Base-by-base conservation (phyloP, 2,113 vertebrate genomes). In the Pao palembangensis region DNA sequence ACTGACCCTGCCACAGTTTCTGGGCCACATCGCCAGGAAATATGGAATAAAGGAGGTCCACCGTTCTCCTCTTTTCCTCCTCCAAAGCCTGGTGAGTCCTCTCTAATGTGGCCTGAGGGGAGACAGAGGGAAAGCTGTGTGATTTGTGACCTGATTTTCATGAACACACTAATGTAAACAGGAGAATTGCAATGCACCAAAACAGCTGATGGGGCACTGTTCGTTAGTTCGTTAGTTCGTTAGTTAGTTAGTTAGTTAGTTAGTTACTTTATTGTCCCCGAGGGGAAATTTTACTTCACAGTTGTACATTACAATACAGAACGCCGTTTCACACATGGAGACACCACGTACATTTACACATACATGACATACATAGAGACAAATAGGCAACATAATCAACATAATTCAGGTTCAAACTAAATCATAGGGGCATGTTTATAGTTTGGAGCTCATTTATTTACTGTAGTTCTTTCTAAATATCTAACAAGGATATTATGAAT, bases 1-100 rank as follows among this genome's bases (percentile, higher is more conserved):
- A 91, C 71, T 96, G 91, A 8, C 94, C 95, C 86, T 98, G 96
- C 97, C 97, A 99, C 77, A 99, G 17, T 23, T 94, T 94, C 89
- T 98, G 97, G 7, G 97, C 97, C 78, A 99, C 96, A 43, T 98
- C 94, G 0, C 95, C 97, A 0, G 97, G 97, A 78, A 99, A 99
- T 81, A 99, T 99, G 48, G 96, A 98, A 84, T 96, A 96, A 0
- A 99, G 93, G 42, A 99, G 94, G 82, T 99, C 97, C 52, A 99
- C 97, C 0, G 97, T 99, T 75, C 94, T 94, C 84, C 95, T 94
- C 73, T 99, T 99, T 84, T 99, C 97, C 83, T 98, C 97, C 84
- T 98, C 96, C 64, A 99, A 86, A 11, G 95, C 97, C 83, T 93
- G 93, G 52, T 98, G 96, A 19, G 97, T 98, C 57, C 90, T 89